These are phyloP conservation scores for Pyrocephalus nanus DNA, from an alignment of 2,797 vertebrate genomes.

Conservation along the genomic window DNA sequence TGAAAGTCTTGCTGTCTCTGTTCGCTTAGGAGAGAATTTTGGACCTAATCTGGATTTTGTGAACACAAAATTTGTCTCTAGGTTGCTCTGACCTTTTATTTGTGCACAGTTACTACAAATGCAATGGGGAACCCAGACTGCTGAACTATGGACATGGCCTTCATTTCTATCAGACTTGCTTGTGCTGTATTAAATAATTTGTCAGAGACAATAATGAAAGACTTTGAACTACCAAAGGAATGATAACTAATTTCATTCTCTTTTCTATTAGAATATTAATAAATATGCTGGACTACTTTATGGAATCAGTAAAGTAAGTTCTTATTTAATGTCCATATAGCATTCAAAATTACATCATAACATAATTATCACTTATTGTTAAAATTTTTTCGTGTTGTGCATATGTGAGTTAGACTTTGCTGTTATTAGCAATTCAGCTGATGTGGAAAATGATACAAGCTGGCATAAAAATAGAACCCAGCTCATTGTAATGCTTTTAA, in stretches of 20 bases:
- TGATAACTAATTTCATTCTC: not conserved
- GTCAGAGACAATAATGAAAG: conserved; percentile 6
- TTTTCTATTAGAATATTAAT: conserved; percentile 41
- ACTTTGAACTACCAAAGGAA: conserved; percentile 23
- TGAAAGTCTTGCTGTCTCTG: not conserved
- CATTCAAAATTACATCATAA: not conserved
- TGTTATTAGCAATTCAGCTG: not conserved
- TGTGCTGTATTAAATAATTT: conserved; percentile 3
- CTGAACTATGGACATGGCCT: not conserved
- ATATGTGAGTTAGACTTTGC: not conserved
- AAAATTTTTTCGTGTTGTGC: not conserved
- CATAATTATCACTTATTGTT: not conserved
- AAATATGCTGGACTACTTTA: conserved; percentile 36
- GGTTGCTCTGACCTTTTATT: not conserved
- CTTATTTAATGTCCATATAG: not conserved
- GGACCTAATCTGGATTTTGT: not conserved
- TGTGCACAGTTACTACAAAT: not conserved
- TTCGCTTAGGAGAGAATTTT: not conserved
- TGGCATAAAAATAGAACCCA: not conserved
- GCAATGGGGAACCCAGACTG: not conserved
- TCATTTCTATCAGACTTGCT: not conserved
- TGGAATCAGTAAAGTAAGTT: not conserved
- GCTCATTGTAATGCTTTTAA: not conserved
- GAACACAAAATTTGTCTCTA: not conserved
- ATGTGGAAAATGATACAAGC: not conserved